Evolutionary conservation across 1,140 invertebrate genomes (phyloP).

Genomic region (Tetranychus urticae): DNA sequence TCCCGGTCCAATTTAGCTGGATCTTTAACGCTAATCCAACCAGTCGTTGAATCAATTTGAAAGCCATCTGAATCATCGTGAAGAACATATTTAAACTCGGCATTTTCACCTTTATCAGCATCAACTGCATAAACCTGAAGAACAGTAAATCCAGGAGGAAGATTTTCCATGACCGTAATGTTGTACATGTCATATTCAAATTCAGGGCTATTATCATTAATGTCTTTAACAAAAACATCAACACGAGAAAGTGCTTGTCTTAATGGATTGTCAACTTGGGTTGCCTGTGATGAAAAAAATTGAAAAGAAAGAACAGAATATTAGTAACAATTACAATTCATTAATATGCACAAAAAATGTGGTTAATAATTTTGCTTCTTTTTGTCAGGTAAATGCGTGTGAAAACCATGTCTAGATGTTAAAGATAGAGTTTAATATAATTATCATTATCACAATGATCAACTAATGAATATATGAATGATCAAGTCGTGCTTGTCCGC

Average conservation of each 20-base stretch:
- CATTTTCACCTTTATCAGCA: slow-evolving; percentile 39
- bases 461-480: too few species aligned
- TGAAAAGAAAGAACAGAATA: neutral
- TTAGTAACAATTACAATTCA: neutral
- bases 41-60: slow-evolving; percentile 43
- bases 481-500: too few species aligned
- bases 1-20: slow-evolving; percentile 53
- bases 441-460: too few species aligned
- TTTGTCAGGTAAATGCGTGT: too few species aligned
- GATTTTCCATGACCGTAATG: slow-evolving; percentile 68
- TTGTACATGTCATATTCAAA: slow-evolving; percentile 70
- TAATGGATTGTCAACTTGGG: slow-evolving; percentile 16
- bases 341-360: too few species aligned
- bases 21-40: slow-evolving; percentile 57
- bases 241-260: slow-evolving; percentile 31
- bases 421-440: too few species aligned
- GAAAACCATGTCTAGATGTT: too few species aligned
- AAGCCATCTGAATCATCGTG: slow-evolving; percentile 43
- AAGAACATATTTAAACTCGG: slow-evolving; percentile 51
- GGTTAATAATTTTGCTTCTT: too few species aligned
- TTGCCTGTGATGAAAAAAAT: slow-evolving; percentile 10
- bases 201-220: slow-evolving; percentile 27
- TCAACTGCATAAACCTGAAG: slow-evolving; percentile 30
- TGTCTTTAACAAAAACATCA: slow-evolving; percentile 42
- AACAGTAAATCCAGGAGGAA: slow-evolving; percentile 60